Percentiles rank a stretch among this genome's conserved stretches.
Conservation (phyloP, 1,140 invertebrate species). For the Chionoecetes opilio region DNA sequence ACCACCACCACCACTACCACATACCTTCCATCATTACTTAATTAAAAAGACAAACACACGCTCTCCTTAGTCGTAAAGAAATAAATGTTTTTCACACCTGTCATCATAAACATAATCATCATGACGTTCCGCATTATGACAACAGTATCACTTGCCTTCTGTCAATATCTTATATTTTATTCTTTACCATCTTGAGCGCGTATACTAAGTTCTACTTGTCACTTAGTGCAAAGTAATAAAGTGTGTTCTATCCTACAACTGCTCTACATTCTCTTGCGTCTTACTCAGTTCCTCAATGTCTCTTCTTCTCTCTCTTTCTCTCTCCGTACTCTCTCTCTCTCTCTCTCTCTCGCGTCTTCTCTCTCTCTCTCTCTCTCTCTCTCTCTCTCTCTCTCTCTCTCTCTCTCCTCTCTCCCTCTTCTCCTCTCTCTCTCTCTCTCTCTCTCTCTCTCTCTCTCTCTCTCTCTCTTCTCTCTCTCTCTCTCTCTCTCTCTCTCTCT, state of each 20-base stretch:
- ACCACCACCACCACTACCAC: too few species aligned
- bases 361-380: not conserved
- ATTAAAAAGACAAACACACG: not conserved
- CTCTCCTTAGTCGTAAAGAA: not conserved
- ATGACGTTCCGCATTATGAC: not conserved
- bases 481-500: not conserved
- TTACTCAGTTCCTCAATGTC: not conserved
- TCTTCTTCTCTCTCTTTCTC: not conserved
- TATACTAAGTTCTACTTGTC: too few species aligned
- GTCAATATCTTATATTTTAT: too few species aligned
- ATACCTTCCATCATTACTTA: too few species aligned
- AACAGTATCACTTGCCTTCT: not conserved
- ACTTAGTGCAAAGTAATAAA: too few species aligned
- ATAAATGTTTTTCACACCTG: not conserved
- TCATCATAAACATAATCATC: not conserved
- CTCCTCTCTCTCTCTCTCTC: not conserved
- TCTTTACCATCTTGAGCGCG: too few species aligned
- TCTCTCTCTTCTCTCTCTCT: too few species aligned
- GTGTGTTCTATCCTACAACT: too few species aligned
- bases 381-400: not conserved
- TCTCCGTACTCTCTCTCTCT: not conserved
- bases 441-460: not conserved
- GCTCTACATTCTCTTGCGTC: too few species aligned
- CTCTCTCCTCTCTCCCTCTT: too few species aligned
- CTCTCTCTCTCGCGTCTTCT: not conserved